Evolutionary conservation across 2,888 invertebrate genomes (phyloP), one percentile per base, ranked within the genome.

Genomic region (Nasonovia ribisnigri): DNA sequence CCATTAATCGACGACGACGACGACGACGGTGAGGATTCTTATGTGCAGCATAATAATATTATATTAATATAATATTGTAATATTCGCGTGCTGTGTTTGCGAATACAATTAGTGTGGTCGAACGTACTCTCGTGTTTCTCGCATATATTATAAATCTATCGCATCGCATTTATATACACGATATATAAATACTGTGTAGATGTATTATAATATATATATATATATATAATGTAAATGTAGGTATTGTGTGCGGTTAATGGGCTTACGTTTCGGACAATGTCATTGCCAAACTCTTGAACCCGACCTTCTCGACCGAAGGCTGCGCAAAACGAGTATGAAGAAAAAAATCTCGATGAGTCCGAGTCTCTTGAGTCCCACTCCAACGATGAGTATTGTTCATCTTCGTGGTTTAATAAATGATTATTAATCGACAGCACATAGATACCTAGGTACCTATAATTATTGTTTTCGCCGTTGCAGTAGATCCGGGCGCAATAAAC

Each of bases 201-300:
- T n/a, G 26, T 60, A 29, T 60, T 10, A 26, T 57, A 57, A 29
- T n/a, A n/a, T 67, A 67, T n/a, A 46, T 51, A 51, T 48, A 51
- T 20, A 54, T 24, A n/a, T 67, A 67, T 67, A 67, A 16, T 36
- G 6, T 77, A 36, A 16, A 77, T 20, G 11, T 46, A 46, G 26
- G 24, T 57, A 36, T 36, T 1, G 46, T 43, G n/a, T 16, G 43
- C 36, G 36, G 42, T 51, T 84, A 51, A 84, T 84, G 90, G 36
- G 16, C 10, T 54, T 51, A 20, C 24, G 43, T 84, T 29, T 67
- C 54, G 84, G 91, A 46, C 91, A 91, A 91, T 86, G 91, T 91
- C 91, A 91, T 91, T 91, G 86, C 57, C 91, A 43, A 86, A 46
- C 86, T 43, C 29, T 86, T n/a, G 91, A 91, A 84, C 91, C 54